Percentiles rank a stretch among this genome's conserved stretches.
Evolutionary conservation across 2,113 vertebrate genomes (phyloP).

Genomic region (Cyanistes caeruleus): DNA sequence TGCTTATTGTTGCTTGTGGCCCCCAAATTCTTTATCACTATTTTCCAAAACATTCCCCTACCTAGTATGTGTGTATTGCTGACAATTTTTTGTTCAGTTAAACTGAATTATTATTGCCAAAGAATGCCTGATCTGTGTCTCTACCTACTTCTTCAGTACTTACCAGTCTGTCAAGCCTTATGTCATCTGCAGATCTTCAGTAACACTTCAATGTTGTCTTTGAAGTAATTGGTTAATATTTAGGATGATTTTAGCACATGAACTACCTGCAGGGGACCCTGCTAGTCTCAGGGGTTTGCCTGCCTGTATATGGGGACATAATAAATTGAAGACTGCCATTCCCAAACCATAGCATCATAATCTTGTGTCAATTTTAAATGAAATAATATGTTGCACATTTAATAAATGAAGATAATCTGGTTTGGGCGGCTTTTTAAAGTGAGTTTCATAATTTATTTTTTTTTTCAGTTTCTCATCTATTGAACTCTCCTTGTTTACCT

Average conservation of each 20-base stretch:
- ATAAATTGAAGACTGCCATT: not conserved
- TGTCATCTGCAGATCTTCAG: not conserved
- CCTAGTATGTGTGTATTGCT: not conserved
- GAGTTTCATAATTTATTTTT: not conserved
- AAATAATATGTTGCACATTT: not conserved
- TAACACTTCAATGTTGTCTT: not conserved
- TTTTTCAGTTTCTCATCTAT: not conserved
- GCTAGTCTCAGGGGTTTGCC: not conserved
- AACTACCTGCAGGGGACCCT: not conserved
- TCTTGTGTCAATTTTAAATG: not conserved
- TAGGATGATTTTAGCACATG: fast-evolving
- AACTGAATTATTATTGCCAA: not conserved
- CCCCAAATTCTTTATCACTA: not conserved
- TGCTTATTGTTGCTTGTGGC: not conserved
- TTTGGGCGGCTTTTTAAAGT: not conserved
- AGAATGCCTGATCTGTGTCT: not conserved
- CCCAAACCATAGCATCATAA: not conserved
- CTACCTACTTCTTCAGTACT: not conserved
- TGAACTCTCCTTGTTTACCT: not conserved
- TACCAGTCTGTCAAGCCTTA: not conserved
- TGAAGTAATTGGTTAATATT: not conserved
- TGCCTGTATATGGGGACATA: fast-evolving
- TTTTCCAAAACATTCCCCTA: not conserved
- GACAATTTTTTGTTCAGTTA: not conserved
- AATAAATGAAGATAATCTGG: not conserved